Conservation (phyloP, 1,140 invertebrate species). For the Heliconius hewitsoni region DNA sequence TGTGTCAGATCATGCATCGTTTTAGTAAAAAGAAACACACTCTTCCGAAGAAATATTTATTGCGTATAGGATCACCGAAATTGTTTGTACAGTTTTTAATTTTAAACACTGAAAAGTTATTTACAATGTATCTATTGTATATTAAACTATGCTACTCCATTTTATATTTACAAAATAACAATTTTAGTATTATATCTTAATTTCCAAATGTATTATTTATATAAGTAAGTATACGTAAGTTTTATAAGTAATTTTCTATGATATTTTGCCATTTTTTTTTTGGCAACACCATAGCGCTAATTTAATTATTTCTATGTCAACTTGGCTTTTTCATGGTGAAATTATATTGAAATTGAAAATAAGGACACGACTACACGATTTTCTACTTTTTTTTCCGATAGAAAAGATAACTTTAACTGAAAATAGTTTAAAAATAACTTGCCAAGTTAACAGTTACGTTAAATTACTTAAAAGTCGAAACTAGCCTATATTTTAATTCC, state of each 20-base stretch:
- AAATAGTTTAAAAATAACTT: conserved; percentile 1
- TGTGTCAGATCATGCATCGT: too few species aligned
- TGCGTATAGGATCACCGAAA: conserved; percentile 78
- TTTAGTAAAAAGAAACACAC: conserved; percentile 31
- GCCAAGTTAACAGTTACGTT: conserved; percentile 22
- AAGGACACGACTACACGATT: not conserved
- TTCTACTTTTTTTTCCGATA: not conserved
- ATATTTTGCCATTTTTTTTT: conserved; percentile 28
- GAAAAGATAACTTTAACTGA: not conserved
- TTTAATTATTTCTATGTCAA: not conserved
- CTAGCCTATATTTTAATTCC: conserved; percentile 47
- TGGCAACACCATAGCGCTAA: conserved; percentile 23
- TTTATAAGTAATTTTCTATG: conserved; percentile 24
- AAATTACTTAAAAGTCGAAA: conserved; percentile 24
- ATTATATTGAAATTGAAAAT: not conserved
- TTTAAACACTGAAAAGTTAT: conserved; percentile 72
- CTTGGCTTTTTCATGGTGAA: not conserved
- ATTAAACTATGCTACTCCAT: conserved; percentile 46
- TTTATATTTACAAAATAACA: conserved; percentile 68
- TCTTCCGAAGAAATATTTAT: conserved; percentile 68
- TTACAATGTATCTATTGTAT: conserved; percentile 54
- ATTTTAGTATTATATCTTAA: conserved; percentile 52
- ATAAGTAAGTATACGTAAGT: conserved; percentile 56
- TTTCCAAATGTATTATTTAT: conserved; percentile 40
- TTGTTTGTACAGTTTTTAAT: conserved; percentile 72